Conservation (phyloP, 2,888 invertebrate species). For the Tuta absoluta region DNA sequence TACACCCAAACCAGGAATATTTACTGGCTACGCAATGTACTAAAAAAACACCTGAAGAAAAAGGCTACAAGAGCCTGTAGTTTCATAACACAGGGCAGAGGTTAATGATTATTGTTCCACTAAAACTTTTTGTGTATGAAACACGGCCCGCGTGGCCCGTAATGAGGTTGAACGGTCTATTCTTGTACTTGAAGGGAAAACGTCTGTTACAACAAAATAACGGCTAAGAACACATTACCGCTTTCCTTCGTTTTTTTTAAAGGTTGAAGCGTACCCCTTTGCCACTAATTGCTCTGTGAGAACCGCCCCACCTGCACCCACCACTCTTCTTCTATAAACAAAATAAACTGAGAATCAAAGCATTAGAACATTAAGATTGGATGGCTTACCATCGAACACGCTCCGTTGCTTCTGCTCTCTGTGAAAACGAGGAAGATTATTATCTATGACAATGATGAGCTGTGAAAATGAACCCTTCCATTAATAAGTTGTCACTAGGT, state of each 20-base stretch:
- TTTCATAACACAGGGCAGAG: too few species aligned
- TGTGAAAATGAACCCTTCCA: constrained; percentile 14
- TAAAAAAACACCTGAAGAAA: too few species aligned
- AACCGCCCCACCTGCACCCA: constrained; percentile 62
- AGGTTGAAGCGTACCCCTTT: constrained; percentile 71
- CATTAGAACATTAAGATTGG: constrained; percentile 39
- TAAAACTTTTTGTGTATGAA: constrained; percentile 26
- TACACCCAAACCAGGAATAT: too few species aligned
- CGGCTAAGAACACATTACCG: constrained; percentile 52
- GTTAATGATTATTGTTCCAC: constrained; percentile 25
- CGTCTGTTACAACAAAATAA: constrained; percentile 48
- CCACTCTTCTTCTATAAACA: constrained; percentile 55
- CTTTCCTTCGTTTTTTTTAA: constrained; percentile 61
- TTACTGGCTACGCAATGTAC: too few species aligned
- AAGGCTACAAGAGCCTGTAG: too few species aligned
- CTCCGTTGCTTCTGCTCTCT: constrained; percentile 6
- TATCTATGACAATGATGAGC: constrained; percentile 12
- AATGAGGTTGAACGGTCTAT: constrained; percentile 30
- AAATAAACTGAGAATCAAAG: constrained; percentile 61
- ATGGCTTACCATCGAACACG: constrained; percentile 42
- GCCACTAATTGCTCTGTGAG: constrained; percentile 77
- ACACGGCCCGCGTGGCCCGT: constrained; percentile 16
- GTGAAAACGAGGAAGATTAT: constrained; percentile 16
- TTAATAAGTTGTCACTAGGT: constrained; percentile 9
- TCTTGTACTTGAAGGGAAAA: constrained; percentile 28